Base-by-base conservation (phyloP, 2,888 invertebrate species). In the Furcula furcula region DNA sequence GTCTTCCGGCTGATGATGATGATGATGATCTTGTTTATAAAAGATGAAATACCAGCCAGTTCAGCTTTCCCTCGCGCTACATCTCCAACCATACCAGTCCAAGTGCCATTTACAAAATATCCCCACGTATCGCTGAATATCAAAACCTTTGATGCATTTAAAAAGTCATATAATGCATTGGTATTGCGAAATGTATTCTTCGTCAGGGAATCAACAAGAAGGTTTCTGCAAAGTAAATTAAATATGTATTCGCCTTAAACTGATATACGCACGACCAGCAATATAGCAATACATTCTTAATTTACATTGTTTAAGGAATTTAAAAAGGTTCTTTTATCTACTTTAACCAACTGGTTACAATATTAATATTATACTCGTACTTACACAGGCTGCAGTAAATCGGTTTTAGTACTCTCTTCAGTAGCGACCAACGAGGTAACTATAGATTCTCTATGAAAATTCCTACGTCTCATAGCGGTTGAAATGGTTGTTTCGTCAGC, bases 1-100 rank as follows among this genome's bases (percentile, higher is more conserved):
- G n/a, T n/a, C n/a, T n/a, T n/a, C n/a, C n/a, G n/a, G n/a, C n/a
- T n/a, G n/a, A n/a, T n/a, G n/a, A n/a, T n/a, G n/a, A n/a, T n/a
- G n/a, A n/a, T n/a, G n/a, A n/a, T n/a, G n/a, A n/a, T n/a, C n/a
- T n/a, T n/a, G n/a, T n/a, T n/a, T n/a, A n/a, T n/a, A n/a, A n/a
- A n/a, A n/a, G n/a, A n/a, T n/a, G n/a, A n/a, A n/a, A n/a, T 41
- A 81, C 83, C 80, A 55, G 65, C 62, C 12, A 85, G 37, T n/a
- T 85, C 83, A 4, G 76, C 78, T 30, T 60, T 60, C 3, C 67
- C 76, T 1, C 47, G 40, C 2, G 45, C 40, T 12, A 85, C 31
- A 19, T 74, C 61, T 1, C 78, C 78, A 1, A 76, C 51, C 71
- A 82, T 75, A 0, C 84, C 85, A 22, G 62, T 76, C 65, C 69